phyloP scores from a whole-genome alignment of 2,888 invertebrate species.

The Cosmia trapezina region DNA sequence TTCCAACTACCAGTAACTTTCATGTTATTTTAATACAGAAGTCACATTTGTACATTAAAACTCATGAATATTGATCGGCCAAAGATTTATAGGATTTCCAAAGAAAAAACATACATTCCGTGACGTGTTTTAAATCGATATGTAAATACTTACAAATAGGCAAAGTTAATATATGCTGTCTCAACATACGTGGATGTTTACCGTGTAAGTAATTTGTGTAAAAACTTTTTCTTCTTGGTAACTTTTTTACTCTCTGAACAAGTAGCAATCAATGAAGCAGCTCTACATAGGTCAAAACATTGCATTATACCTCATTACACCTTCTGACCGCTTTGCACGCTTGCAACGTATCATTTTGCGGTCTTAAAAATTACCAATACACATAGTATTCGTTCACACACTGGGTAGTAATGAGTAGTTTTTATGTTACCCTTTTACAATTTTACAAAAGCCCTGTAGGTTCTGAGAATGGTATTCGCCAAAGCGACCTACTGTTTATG shows the following conservation, averaged over 20 bases:
- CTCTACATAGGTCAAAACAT: slow-evolving; percentile 23
- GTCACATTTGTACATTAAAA: slow-evolving; percentile 43
- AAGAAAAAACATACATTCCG: slow-evolving; percentile 61
- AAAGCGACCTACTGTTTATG: background rate
- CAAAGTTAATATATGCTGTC: slow-evolving; percentile 34
- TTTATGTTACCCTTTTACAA: slow-evolving; percentile 14
- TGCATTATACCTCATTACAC: slow-evolving; percentile 38
- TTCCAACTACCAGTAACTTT: slow-evolving; percentile 28
- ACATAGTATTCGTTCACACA: slow-evolving; percentile 16
- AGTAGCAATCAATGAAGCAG: slow-evolving; percentile 11
- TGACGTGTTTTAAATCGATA: slow-evolving; percentile 54
- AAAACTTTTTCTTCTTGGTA: slow-evolving; percentile 14
- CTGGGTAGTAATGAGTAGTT: slow-evolving; percentile 22
- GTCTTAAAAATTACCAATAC: slow-evolving; percentile 35
- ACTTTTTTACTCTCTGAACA: background rate
- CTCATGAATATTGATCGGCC: slow-evolving; percentile 58
- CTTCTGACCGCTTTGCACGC: slow-evolving; percentile 18
- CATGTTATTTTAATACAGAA: slow-evolving; percentile 45
- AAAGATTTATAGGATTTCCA: slow-evolving; percentile 54
- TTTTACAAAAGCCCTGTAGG: background rate
- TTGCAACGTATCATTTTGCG: slow-evolving; percentile 27
- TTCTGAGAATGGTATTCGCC: background rate
- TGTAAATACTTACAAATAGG: slow-evolving; percentile 52
- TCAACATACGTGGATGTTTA: slow-evolving; percentile 15
- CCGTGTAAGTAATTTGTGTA: slow-evolving; percentile 18